phyloP scores from a whole-genome alignment of 92 coral and sea anemone genomes.

The Actinostola sp. region DNA sequence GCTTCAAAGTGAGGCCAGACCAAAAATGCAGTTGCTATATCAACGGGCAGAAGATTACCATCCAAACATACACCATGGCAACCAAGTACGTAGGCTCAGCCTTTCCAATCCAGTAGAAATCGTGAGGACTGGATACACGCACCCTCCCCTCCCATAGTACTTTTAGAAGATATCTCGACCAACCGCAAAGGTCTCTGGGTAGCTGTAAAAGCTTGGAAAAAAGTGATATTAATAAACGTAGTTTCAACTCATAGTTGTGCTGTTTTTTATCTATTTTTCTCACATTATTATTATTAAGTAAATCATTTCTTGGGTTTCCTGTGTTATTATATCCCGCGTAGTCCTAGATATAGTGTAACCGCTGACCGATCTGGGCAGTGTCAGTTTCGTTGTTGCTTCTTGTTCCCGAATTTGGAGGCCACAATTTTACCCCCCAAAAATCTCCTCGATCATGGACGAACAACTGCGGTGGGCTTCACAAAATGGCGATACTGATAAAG shows the following conservation, averaged over 20 bases:
- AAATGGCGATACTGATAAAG: slow-evolving; percentile 34
- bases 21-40: slow-evolving; percentile 23
- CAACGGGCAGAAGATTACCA: slow-evolving; percentile 19
- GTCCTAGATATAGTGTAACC: slow-evolving; percentile 10
- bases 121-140: too few species aligned
- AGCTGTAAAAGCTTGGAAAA: too few species aligned
- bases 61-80: slow-evolving; percentile 18
- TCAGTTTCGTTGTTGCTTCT: slow-evolving; percentile 7
- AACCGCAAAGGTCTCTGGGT: too few species aligned
- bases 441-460: background rate
- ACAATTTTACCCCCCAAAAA: slow-evolving; percentile 2
- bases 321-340: background rate
- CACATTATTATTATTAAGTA: too few species aligned
- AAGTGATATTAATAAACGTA: too few species aligned
- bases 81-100: too few species aligned
- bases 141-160: too few species aligned
- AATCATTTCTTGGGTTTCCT: too few species aligned
- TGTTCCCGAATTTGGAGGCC: background rate
- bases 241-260: too few species aligned
- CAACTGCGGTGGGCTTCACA: slow-evolving; percentile 41
- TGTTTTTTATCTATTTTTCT: too few species aligned
- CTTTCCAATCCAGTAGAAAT: too few species aligned
- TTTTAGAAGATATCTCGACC: too few species aligned
- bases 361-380: slow-evolving; percentile 42
- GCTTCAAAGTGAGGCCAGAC: slow-evolving; percentile 25